These are phyloP conservation scores for Trachelus tabidus DNA, from an alignment of 2,888 invertebrate species.

Conservation along the genomic window DNA sequence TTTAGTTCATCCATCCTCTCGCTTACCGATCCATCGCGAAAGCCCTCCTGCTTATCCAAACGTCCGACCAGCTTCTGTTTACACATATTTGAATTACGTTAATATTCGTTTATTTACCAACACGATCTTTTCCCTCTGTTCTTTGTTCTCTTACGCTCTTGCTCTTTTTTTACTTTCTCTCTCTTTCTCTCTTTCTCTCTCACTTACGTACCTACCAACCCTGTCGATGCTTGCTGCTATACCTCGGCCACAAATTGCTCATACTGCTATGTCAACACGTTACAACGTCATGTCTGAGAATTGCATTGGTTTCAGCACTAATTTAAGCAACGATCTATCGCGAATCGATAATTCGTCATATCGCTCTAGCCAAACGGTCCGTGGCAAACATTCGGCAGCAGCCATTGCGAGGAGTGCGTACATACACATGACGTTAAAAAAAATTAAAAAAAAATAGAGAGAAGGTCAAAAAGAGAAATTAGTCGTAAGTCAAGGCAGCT, in stretches of 20 bases:
- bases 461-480: too few relatives aligned
- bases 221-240: constrained; percentile 65
- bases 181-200: constrained; percentile 39
- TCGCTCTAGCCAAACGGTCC: too few relatives aligned
- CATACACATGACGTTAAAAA: too few relatives aligned
- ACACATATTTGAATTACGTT: constrained; percentile 1
- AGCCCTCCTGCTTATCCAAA: too few relatives aligned
- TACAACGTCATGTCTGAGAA: constrained; percentile 52
- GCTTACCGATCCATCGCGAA: constrained; percentile 11
- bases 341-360: too few relatives aligned
- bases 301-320: constrained; percentile 53
- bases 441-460: too few relatives aligned
- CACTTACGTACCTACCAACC: constrained; percentile 55
- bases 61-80: neutral
- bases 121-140: constrained; percentile 20
- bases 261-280: constrained; percentile 60
- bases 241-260: constrained; percentile 63
- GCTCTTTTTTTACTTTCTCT: constrained; percentile 13
- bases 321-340: constrained; percentile 26
- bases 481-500: too few relatives aligned
- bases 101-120: constrained; percentile 13
- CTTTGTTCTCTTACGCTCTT: constrained; percentile 12
- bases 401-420: neutral
- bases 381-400: neutral
- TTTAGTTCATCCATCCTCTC: constrained; percentile 14